These are phyloP conservation scores for Forbesichthys papilliferus DNA, from an alignment of 2,113 vertebrate genomes.

Conservation along the genomic window DNA sequence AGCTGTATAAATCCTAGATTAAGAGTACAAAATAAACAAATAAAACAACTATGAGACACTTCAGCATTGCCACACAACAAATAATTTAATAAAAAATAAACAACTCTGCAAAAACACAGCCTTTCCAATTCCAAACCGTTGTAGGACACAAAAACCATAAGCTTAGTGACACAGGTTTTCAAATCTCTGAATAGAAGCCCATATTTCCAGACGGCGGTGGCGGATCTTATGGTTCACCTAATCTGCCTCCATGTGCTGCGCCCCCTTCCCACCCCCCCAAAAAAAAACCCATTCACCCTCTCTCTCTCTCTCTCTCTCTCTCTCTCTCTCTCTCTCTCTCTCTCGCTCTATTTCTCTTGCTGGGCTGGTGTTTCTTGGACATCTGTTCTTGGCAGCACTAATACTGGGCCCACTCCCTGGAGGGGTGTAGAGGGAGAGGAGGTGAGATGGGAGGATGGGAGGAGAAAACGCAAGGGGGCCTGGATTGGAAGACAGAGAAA, in stretches of 20 bases:
- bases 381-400: constrained; percentile 76
- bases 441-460: constrained; percentile 40
- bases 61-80: not conserved
- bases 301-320: constrained; percentile 22
- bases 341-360: constrained; percentile 51
- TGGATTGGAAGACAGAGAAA: not conserved
- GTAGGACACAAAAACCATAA: constrained; percentile 60
- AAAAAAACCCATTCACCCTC: not conserved
- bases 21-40: not conserved
- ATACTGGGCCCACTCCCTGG: constrained; percentile 56
- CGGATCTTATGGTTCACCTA: constrained; percentile 68
- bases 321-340: constrained; percentile 7
- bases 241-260: constrained; percentile 72
- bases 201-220: constrained; percentile 66
- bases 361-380: constrained; percentile 76
- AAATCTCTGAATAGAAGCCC: constrained; percentile 61
- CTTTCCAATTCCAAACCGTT: constrained; percentile 42
- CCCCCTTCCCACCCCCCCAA: constrained; percentile 8
- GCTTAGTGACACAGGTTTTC: constrained; percentile 63
- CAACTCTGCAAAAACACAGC: constrained; percentile 7
- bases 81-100: not conserved
- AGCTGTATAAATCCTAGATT: not conserved
- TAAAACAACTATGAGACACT: not conserved
- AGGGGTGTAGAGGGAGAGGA: too few relatives aligned
- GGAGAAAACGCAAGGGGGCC: too few relatives aligned